A percentile compares a stretch with the other conserved stretches of the same genome.
phyloP scores from a whole-genome alignment of 2,888 invertebrate genomes.

The Xestia rhomboidea region DNA sequence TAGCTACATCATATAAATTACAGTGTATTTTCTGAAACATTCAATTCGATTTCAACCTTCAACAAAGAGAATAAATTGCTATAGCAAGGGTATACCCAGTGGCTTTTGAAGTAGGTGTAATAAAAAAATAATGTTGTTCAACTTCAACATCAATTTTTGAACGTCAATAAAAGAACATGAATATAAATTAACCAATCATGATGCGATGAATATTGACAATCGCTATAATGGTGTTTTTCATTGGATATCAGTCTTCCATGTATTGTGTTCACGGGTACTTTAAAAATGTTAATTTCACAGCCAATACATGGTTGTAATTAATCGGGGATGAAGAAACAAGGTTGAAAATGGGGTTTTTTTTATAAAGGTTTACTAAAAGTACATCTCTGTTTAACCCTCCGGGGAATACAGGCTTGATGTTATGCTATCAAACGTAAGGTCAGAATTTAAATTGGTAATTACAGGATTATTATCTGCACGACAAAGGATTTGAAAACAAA shows the following conservation, averaged over 20 bases:
- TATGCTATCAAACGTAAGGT: background rate
- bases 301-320: conserved; percentile 27
- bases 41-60: background rate
- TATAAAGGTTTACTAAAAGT: background rate
- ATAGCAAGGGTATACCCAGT: background rate
- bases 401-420: background rate
- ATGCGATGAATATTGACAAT: conserved; percentile 45
- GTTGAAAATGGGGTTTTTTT: background rate
- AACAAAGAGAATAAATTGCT: conserved; percentile 20
- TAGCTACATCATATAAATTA: background rate
- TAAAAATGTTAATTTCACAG: conserved; percentile 43
- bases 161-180: conserved; percentile 41
- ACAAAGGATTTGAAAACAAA: background rate
- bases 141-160: conserved; percentile 38
- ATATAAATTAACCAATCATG: conserved; percentile 54
- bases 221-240: conserved; percentile 29
- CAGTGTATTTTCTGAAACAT: background rate
- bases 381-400: background rate
- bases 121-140: conserved; percentile 15
- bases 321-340: conserved; percentile 2
- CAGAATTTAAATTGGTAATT: conserved; percentile 13
- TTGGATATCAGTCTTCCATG: conserved; percentile 25
- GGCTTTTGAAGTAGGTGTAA: conserved; percentile 12
- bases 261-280: conserved; percentile 6
- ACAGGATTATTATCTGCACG: background rate